Conservation (phyloP, 2,888 invertebrate species). For the Chelonus formosanus region DNA sequence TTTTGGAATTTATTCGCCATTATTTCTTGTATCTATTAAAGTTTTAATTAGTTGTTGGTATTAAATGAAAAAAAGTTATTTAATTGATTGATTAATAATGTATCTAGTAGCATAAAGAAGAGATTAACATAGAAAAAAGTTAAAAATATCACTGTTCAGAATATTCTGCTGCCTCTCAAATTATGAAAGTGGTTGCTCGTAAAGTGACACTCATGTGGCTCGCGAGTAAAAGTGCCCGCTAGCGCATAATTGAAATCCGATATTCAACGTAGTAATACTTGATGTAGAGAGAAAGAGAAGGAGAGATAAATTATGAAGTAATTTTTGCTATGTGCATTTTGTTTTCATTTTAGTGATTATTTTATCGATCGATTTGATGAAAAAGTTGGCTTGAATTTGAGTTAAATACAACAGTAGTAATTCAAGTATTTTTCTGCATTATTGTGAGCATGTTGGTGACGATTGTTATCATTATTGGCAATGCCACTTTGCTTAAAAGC, state of each 20-base stretch:
- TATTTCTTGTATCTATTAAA: too few species aligned
- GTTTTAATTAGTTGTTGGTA: too few species aligned
- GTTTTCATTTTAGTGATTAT: too few species aligned
- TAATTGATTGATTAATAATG: neutral
- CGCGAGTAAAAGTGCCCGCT: conserved; percentile 22
- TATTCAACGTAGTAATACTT: conserved; percentile 36
- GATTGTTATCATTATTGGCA: too few species aligned
- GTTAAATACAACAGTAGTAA: neutral
- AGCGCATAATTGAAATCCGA: conserved; percentile 39
- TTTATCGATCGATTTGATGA: too few species aligned
- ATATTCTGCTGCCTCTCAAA: conserved; percentile 13
- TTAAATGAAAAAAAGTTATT: too few species aligned
- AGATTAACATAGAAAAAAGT: neutral
- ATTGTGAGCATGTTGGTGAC: neutral
- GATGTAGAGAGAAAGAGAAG: conserved; percentile 15
- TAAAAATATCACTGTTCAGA: conserved; percentile 1
- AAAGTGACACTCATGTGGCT: conserved; percentile 15
- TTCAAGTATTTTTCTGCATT: conserved; percentile 1
- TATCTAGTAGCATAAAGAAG: too few species aligned
- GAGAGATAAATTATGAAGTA: neutral
- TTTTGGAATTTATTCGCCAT: neutral
- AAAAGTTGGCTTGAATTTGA: too few species aligned
- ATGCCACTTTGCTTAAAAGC: too few species aligned
- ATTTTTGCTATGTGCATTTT: too few species aligned
- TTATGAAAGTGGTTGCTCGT: conserved; percentile 19